These are phyloP conservation scores for Tadarida brasiliensis DNA, from an alignment of 2,797 vertebrate species.

Conservation along the genomic window DNA sequence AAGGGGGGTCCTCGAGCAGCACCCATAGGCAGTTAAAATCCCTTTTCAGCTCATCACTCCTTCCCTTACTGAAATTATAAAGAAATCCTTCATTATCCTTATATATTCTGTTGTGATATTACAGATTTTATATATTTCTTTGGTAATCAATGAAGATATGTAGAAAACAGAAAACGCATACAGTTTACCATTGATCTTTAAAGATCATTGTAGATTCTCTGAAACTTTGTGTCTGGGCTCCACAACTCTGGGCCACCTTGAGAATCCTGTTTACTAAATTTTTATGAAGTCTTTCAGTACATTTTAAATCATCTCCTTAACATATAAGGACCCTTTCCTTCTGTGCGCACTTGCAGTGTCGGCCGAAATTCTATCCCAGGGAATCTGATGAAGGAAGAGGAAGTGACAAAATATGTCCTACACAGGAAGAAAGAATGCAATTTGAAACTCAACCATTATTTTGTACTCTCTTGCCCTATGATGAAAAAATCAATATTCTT, in stretches of 20 bases:
- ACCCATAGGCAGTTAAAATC: not conserved
- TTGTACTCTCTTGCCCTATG: not conserved
- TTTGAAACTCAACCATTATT: conserved; percentile 53
- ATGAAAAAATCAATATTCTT: conserved; percentile 49
- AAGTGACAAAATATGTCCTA: not conserved
- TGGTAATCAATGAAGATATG: not conserved
- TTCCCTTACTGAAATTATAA: not conserved
- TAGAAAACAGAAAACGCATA: not conserved
- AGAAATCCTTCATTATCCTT: not conserved
- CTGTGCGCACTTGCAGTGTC: not conserved
- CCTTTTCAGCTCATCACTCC: not conserved
- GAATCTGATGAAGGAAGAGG: not conserved
- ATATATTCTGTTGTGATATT: not conserved
- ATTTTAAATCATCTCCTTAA: not conserved
- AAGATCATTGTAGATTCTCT: not conserved
- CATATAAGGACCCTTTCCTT: not conserved
- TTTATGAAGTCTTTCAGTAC: not conserved
- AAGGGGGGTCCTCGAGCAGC: not conserved
- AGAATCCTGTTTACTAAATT: not conserved
- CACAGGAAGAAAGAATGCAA: not conserved
- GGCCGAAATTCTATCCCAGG: not conserved
- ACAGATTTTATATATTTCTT: not conserved
- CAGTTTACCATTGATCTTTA: not conserved
- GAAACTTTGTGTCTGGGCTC: not conserved
- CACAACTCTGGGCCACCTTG: not conserved